Percentiles rank a stretch among this genome's conserved stretches.
Conservation (phyloP, 1,140 invertebrate species). For the Brachionus plicatilis region DNA sequence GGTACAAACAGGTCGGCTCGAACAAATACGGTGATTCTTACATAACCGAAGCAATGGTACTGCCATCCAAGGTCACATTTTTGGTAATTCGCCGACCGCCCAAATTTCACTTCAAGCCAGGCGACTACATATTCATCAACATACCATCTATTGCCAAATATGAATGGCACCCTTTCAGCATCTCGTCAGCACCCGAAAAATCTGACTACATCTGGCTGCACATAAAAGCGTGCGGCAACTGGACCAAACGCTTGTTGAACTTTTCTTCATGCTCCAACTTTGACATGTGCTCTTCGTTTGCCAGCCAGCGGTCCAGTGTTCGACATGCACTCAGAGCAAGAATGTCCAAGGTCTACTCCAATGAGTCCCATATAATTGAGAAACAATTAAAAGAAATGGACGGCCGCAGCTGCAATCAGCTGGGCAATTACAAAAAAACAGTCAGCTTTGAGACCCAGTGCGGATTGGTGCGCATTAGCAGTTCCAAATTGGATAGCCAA, state of each 20-base stretch:
- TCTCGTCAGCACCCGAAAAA: conserved; percentile 88
- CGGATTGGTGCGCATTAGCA: not conserved
- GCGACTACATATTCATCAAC: conserved; percentile 89
- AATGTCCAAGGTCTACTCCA: conserved; percentile 15
- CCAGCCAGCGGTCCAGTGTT: not conserved
- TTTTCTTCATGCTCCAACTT: conserved; percentile 63
- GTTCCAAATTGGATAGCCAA: not conserved
- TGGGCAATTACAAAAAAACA: not conserved
- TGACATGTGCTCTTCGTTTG: not conserved
- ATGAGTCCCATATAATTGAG: not conserved
- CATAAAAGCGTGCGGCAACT: conserved; percentile 83
- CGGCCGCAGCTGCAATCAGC: not conserved
- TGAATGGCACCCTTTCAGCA: conserved; percentile 96
- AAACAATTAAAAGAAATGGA: not conserved
- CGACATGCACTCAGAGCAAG: not conserved
- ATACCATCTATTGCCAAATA: conserved; percentile 83
- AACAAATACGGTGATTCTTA: conserved; percentile 54
- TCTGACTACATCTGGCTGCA: conserved; percentile 86
- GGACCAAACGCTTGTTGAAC: conserved; percentile 81
- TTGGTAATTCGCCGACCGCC: conserved; percentile 71
- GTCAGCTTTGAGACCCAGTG: conserved; percentile 3
- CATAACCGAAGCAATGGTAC: conserved; percentile 73
- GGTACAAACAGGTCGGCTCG: conserved; percentile 51
- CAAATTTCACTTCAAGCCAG: conserved; percentile 80
- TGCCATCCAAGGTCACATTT: conserved; percentile 69